Evolutionary conservation across 2,797 vertebrate genomes (phyloP), one percentile per base, ranked within the genome.

Genomic region (Microhierax caerulescens): DNA sequence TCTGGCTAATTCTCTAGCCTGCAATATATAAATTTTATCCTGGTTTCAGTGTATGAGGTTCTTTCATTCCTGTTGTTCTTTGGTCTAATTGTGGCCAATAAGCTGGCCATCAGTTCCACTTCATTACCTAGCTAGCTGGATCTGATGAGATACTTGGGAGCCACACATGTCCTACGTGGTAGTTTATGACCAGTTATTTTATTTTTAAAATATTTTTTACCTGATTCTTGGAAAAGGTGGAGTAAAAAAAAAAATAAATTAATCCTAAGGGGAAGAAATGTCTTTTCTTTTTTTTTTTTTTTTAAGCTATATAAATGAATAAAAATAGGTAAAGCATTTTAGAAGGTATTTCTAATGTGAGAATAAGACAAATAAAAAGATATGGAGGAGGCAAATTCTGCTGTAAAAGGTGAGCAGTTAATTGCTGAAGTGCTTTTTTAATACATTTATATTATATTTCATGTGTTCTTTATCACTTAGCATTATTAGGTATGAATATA

Each of bases 101-200:
- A 93, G 60, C 51, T 89, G 91, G 60, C 53, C 81, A 74, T 93
- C 86, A 93, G 95, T 94, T 94, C 81, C 37, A 63, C 81, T 93
- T 92, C 11, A 30, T 93, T 93, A 92, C 63, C 64, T 43, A 63
- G 45, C 39, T 36, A 80, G 77, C 54, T 85, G 20, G 70, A 21
- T 51, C 80, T 67, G 90, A 92, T 85, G 74, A 73, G 81, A 45
- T 93, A 48, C 57, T 22, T 67, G 81, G 80, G 92, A 92, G 27
- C 76, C 65, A 73, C 76, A 68, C 60, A 2, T 67, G 64, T 85
- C 88, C 93, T 89, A 50, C 67, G 53, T 79, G 47, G 47, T 84
- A 76, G 28, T 77, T 95, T 83, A 70, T 30, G 25, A 74, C 32
- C 43, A 80, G 18, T 87, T 87, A 25, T 79, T 73, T 87, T 76